Percentiles rank a stretch among this genome's conserved stretches.
These are phyloP conservation scores for Carollia perspicillata DNA, from an alignment of 2,113 vertebrate species.

Conservation along the genomic window DNA sequence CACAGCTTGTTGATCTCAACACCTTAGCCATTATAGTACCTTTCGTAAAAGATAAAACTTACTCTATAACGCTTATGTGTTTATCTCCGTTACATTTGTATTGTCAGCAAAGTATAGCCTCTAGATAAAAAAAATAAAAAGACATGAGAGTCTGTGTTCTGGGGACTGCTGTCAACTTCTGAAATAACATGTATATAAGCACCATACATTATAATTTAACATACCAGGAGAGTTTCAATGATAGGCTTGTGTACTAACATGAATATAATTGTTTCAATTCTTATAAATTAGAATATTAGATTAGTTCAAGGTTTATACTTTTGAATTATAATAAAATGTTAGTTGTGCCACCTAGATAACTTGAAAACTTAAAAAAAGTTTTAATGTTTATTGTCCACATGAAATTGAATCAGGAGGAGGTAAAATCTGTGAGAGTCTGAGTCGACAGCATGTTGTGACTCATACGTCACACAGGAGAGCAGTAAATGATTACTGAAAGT, in stretches of 20 bases:
- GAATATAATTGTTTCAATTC: not conserved
- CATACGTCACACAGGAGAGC: not conserved
- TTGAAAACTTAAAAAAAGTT: not conserved
- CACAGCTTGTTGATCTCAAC: not conserved
- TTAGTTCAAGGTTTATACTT: not conserved
- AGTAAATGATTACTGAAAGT: not conserved
- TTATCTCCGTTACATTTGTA: not conserved
- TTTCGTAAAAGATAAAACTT: not conserved
- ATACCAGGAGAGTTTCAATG: not conserved
- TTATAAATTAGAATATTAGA: not conserved
- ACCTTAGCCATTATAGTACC: not conserved
- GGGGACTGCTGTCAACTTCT: not conserved
- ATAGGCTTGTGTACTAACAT: not conserved
- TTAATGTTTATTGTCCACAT: not conserved
- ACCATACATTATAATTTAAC: not conserved
- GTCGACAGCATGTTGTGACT: not conserved
- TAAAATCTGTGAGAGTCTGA: not conserved
- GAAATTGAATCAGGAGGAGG: not conserved
- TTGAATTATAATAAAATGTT: not conserved
- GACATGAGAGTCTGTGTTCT: not conserved
- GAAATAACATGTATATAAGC: not conserved
- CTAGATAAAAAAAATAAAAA: not conserved
- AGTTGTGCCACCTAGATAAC: not conserved
- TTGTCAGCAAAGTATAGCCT: not conserved
- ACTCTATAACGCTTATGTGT: not conserved